Evolutionary conservation across 2,113 vertebrate species (phyloP), one percentile per base, ranked within the genome.

Genomic region (Speoplatyrhinus poulsoni): DNA sequence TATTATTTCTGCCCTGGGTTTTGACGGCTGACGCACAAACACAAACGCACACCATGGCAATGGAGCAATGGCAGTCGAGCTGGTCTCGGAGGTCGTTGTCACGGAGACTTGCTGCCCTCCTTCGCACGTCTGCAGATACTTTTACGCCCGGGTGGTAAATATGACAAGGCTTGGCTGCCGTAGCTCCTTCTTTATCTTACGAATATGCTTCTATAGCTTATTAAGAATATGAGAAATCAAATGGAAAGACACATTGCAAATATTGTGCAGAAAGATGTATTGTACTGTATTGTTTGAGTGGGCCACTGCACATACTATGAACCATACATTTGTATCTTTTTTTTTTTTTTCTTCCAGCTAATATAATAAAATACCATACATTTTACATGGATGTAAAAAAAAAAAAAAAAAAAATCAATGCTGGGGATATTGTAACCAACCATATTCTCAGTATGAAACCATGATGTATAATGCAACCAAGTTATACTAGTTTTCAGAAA

Each of bases 41-140:
- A 26, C 26, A 26, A 26, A 3, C 19, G 19, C 19, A 19, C 19
- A 1, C 26, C 26, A 26, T 26, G 83, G 69, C 83, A 72, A 78
- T 59, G 66, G 83, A 87, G 81, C 80, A 82, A 65, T 78, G 82
- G 66, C 69, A 74, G 78, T 79, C 77, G 67, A 1, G 46, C 67
- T 74, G 26, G 79, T 80, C 71, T 85, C 50, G 6, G 62, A 75
- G 48, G 83, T 85, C 83, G 83, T 80, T 78, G 81, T 32, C 65
- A 81, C 32, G 76, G 88, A 81, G 76, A 85, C 77, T 85, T 88
- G 82, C 88, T 89, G 86, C 86, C 88, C 84, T 89, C 86, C 86
- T 80, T 84, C 81, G 84, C 60, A 72, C 1, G 68, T 71, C 83
- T 69, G 76, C 70, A 74, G 81, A 58, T 69, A 85, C 85, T 82